phyloP scores from a whole-genome alignment of 1,140 invertebrate genomes.

The Condylostylus longicornis region DNA sequence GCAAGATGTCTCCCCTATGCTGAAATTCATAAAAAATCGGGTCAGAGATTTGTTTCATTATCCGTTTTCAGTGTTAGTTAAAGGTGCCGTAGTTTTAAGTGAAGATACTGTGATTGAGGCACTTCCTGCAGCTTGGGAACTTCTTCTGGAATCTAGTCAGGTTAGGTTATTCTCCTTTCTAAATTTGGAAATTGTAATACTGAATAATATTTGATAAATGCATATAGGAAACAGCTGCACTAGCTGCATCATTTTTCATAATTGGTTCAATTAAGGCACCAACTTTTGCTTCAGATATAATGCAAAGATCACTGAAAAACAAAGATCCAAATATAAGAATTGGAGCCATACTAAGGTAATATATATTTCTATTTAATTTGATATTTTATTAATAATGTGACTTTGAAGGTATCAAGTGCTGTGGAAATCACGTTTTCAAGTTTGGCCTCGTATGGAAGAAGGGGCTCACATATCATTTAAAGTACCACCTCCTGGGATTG shows the following conservation, averaged over 20 bases:
- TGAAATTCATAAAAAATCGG: slow-evolving; percentile 73
- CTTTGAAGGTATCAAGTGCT: slow-evolving; percentile 67
- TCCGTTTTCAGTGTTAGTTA: slow-evolving; percentile 74
- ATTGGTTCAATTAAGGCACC: slow-evolving; percentile 80
- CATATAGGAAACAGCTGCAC: slow-evolving; percentile 56
- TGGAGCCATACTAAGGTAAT: slow-evolving; percentile 33
- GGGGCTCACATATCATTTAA: slow-evolving; percentile 88
- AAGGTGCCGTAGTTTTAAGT: slow-evolving; percentile 77
- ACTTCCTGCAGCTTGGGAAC: slow-evolving; percentile 83
- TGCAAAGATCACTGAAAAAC: slow-evolving; percentile 73
- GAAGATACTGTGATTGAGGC: slow-evolving; percentile 80
- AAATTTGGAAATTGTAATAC: not conserved
- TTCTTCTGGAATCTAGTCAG: slow-evolving; percentile 67
- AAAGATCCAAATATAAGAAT: slow-evolving; percentile 60
- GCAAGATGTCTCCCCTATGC: slow-evolving; percentile 49
- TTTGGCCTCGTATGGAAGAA: slow-evolving; percentile 98
- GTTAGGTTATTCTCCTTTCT: not conserved
- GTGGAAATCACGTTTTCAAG: slow-evolving; percentile 96
- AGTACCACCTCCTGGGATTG: slow-evolving; percentile 94
- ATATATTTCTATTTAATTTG: not conserved
- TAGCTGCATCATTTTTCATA: slow-evolving; percentile 81
- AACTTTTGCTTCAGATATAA: slow-evolving; percentile 69
- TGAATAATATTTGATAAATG: not conserved
- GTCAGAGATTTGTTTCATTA: slow-evolving; percentile 76
- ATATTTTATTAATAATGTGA: not conserved